phyloP scores from a whole-genome alignment of 2,113 vertebrate genomes.

The Rattus norvegicus region GRCr8 NC_086019.1:192803501-192804000 shows the following conservation, averaged over 20 bases:
- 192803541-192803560: background rate
- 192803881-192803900: background rate
- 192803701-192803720: background rate
- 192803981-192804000: background rate
- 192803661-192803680: background rate
- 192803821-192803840: background rate
- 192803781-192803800: background rate
- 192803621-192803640: background rate
- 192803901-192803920: background rate
- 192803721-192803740: background rate
- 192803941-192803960: background rate
- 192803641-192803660: background rate
- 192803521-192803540: background rate
- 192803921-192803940: background rate
- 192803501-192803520: background rate
- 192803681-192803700: background rate
- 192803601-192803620: background rate
- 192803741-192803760: background rate
- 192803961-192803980: background rate
- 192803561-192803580: background rate
- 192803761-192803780: background rate
- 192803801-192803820: background rate
- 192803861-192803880: no score
- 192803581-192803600: background rate
- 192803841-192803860: background rate